Conservation (phyloP, 2,888 invertebrate species). For the Deroplatys truncata region DNA sequence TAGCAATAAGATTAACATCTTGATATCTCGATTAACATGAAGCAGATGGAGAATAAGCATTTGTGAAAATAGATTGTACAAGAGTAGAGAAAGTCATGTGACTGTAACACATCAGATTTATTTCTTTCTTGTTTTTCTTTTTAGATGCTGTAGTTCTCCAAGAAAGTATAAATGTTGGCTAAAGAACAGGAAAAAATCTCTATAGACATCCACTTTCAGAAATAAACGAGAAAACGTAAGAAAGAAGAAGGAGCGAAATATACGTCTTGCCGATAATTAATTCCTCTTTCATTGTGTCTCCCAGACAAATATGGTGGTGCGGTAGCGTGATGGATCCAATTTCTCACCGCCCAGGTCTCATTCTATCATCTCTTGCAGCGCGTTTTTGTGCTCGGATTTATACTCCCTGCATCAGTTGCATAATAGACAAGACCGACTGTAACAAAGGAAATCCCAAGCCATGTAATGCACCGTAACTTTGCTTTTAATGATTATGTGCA, state of each 20-base stretch:
- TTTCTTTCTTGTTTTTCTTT: too few species aligned
- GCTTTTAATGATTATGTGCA: background rate
- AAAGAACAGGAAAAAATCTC: background rate
- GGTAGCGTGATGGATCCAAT: background rate
- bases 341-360: background rate
- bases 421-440: background rate
- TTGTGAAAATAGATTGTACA: too few species aligned
- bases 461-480: background rate
- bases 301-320: background rate
- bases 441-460: background rate
- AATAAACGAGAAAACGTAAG: background rate
- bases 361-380: background rate
- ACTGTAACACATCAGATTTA: too few species aligned
- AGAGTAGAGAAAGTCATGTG: too few species aligned
- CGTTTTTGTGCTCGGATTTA: background rate
- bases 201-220: background rate
- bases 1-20: too few species aligned
- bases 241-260: too few species aligned
- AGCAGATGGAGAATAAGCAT: too few species aligned
- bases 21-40: too few species aligned
- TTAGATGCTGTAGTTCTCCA: too few species aligned
- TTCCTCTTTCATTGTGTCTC: background rate
- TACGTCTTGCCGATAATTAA: background rate
- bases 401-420: background rate
- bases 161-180: too few species aligned